Percentiles rank a stretch among this genome's conserved stretches.
Evolutionary conservation across 1,140 invertebrate genomes (phyloP).

Genomic region (Drosophila teissieri): DNA sequence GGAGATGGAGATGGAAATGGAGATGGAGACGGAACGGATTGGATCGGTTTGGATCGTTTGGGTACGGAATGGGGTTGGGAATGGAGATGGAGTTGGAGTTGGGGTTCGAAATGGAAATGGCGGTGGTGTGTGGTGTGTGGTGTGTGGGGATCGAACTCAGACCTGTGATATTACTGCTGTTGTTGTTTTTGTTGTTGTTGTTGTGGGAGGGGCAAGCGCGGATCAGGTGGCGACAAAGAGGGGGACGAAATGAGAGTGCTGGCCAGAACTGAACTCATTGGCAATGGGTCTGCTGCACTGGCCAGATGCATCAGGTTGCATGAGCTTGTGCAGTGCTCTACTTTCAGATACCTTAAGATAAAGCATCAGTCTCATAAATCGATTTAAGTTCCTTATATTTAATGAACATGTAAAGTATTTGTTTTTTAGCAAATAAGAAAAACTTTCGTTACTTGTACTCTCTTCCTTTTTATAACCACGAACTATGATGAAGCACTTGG

Average conservation of each 20-base stretch:
- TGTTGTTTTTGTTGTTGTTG: constrained; percentile 15
- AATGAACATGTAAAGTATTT: too few relatives aligned
- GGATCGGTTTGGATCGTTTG: constrained; percentile 5
- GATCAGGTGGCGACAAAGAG: constrained; percentile 1
- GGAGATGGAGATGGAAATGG: constrained; percentile 25
- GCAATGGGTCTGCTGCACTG: constrained; percentile 20
- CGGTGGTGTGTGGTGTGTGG: background rate
- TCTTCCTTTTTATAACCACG: too few relatives aligned
- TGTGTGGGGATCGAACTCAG: constrained; percentile 23
- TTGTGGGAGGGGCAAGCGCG: constrained; percentile 22
- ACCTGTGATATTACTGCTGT: constrained; percentile 18
- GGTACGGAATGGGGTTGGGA: constrained; percentile 8
- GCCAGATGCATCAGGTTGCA: constrained; percentile 9
- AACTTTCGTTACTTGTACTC: too few relatives aligned
- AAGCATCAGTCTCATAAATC: too few relatives aligned
- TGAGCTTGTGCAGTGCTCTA: constrained; percentile 3
- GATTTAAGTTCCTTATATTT: too few relatives aligned
- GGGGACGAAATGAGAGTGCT: constrained; percentile 14
- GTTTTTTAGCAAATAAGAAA: too few relatives aligned
- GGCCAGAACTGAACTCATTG: constrained; percentile 50
- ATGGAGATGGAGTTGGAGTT: background rate
- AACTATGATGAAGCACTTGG: too few relatives aligned
- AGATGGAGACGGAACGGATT: constrained; percentile 26
- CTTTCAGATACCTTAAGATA: background rate
- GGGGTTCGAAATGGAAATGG: constrained; percentile 1